Evolutionary conservation across 2,113 vertebrate species (phyloP).

Genomic region (Phalacrocorax carbo): DNA sequence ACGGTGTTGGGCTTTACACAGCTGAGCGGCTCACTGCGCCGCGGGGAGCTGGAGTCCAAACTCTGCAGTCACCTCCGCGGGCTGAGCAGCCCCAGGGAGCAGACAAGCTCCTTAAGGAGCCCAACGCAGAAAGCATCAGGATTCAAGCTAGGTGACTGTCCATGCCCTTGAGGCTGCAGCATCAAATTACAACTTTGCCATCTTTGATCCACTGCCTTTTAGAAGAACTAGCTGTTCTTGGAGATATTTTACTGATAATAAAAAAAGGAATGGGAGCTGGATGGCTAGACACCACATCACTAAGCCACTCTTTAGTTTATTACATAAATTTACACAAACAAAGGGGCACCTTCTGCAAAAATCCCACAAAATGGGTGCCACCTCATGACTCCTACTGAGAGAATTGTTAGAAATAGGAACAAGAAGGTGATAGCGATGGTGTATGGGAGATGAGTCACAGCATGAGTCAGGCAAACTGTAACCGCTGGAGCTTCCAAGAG

Average conservation of each 20-base stretch:
- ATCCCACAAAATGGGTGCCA: not conserved
- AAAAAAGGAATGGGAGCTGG: not conserved
- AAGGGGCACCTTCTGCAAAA: not conserved
- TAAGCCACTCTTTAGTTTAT: not conserved
- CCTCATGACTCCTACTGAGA: not conserved
- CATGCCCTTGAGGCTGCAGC: not conserved
- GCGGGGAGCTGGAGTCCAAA: not conserved
- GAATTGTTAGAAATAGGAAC: not conserved
- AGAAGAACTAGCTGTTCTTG: not conserved
- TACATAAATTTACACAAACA: not conserved
- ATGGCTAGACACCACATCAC: not conserved
- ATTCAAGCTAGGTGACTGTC: not conserved
- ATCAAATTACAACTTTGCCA: not conserved
- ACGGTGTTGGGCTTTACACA: accelerated
- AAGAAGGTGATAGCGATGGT: not conserved
- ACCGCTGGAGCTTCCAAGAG: not conserved
- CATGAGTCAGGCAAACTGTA: not conserved
- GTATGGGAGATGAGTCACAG: not conserved
- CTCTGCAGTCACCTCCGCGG: too few relatives aligned
- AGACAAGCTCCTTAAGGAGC: not conserved
- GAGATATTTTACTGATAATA: not conserved
- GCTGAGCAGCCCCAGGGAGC: not conserved
- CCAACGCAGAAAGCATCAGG: not conserved
- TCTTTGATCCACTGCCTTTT: not conserved
- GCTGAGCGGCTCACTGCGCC: not conserved